Evolutionary conservation across 2,797 vertebrate genomes (phyloP).

Genomic region (Pseudotriccus pelzelni): DNA sequence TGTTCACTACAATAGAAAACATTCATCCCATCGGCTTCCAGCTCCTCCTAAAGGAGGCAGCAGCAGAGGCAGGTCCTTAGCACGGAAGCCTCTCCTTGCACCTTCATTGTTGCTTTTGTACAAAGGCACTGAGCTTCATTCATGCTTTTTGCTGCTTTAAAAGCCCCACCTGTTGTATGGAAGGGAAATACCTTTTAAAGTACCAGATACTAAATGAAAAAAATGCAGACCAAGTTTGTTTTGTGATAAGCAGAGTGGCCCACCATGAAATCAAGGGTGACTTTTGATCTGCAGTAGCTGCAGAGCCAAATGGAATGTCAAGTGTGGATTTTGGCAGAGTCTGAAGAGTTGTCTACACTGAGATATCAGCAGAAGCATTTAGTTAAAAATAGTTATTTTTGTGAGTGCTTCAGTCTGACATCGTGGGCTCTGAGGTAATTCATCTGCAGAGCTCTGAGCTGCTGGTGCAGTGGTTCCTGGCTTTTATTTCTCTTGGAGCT

Average conservation of each 20-base stretch:
- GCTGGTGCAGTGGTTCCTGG: background rate
- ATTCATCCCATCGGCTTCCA: background rate
- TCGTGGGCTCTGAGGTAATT: background rate
- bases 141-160: background rate
- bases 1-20: background rate
- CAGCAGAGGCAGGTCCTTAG: background rate
- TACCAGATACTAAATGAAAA: background rate
- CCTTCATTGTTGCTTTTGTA: background rate
- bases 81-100: background rate
- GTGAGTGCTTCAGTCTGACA: background rate
- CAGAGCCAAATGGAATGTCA: background rate
- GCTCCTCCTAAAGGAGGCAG: background rate
- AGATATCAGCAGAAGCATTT: background rate
- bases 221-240: background rate
- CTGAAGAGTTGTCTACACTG: background rate
- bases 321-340: background rate
- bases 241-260: background rate
- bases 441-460: background rate
- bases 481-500: background rate
- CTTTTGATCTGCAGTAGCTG: background rate
- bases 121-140: fast-evolving
- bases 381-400: background rate
- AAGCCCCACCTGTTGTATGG: background rate
- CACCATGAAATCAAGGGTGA: background rate
- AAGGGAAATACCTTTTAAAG: background rate